Evolutionary conservation across 2,113 vertebrate genomes (phyloP).

Genomic region (Suricata suricatta): DNA sequence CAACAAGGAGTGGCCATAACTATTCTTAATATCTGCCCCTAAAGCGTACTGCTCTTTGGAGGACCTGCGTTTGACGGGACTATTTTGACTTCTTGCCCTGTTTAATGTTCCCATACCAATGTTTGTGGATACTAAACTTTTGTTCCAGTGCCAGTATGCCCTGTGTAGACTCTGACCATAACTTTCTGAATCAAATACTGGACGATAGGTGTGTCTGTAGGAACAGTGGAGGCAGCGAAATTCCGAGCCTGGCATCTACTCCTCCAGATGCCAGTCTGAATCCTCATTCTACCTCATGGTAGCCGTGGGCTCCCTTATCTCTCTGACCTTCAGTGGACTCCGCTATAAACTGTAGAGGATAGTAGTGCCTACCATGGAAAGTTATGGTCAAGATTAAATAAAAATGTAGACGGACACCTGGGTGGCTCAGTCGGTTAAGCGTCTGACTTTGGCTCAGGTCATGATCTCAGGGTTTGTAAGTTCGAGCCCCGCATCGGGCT

Average conservation of each 20-base stretch:
- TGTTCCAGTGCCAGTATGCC: neutral
- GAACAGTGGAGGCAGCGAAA: no score
- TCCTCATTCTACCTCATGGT: neutral
- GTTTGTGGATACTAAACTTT: neutral
- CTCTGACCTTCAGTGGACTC: neutral
- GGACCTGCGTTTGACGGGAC: neutral
- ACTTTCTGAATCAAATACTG: neutral
- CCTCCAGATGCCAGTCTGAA: neutral
- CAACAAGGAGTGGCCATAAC: neutral
- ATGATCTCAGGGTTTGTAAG: no score
- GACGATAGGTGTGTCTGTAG: neutral
- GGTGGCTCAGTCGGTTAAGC: neutral
- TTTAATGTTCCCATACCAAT: neutral
- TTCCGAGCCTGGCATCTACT: neutral
- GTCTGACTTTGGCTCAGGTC: neutral
- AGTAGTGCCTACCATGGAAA: neutral
- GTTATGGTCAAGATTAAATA: neutral
- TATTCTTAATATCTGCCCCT: neutral
- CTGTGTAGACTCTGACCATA: neutral
- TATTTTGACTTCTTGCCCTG: neutral
- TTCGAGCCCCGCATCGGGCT: fast-evolving
- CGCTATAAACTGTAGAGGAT: neutral
- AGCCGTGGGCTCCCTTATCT: neutral
- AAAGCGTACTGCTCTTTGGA: neutral
- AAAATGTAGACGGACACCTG: neutral